A percentile compares a stretch with the other conserved stretches of the same genome.
Conservation (phyloP, 2,888 invertebrate species). For the Ellobium chinense region DNA sequence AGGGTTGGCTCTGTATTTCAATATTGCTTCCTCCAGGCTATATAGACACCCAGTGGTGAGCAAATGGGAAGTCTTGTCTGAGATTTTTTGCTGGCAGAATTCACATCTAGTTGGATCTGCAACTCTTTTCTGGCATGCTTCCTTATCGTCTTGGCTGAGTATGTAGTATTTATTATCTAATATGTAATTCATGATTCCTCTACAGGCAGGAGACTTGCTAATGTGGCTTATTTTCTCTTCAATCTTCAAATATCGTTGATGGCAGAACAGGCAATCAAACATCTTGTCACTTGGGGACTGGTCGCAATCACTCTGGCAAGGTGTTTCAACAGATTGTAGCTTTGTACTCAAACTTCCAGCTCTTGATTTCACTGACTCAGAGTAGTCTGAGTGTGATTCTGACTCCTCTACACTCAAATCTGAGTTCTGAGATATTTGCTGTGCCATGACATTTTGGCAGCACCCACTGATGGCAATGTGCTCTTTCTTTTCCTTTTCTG, state of each 20-base stretch:
- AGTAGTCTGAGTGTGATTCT: too few species aligned
- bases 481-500: too few species aligned
- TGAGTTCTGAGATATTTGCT: too few species aligned
- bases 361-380: too few species aligned
- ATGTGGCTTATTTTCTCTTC: neutral
- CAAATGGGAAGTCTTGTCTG: neutral
- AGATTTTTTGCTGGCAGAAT: neutral
- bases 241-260: neutral
- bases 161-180: neutral
- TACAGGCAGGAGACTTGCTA: neutral
- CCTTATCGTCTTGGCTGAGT: neutral
- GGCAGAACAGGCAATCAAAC: conserved; percentile 12
- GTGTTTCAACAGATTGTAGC: too few species aligned
- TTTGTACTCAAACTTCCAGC: too few species aligned
- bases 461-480: too few species aligned
- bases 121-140: neutral
- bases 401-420: too few species aligned
- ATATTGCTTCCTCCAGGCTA: neutral
- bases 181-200: neutral
- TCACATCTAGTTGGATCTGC: neutral
- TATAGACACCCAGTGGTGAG: neutral
- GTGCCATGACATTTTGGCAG: too few species aligned
- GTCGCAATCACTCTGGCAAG: too few species aligned
- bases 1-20: neutral
- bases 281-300: too few species aligned